Evolutionary conservation across 2,888 invertebrate genomes (phyloP).

Genomic region (Terebella lapidaria): DNA sequence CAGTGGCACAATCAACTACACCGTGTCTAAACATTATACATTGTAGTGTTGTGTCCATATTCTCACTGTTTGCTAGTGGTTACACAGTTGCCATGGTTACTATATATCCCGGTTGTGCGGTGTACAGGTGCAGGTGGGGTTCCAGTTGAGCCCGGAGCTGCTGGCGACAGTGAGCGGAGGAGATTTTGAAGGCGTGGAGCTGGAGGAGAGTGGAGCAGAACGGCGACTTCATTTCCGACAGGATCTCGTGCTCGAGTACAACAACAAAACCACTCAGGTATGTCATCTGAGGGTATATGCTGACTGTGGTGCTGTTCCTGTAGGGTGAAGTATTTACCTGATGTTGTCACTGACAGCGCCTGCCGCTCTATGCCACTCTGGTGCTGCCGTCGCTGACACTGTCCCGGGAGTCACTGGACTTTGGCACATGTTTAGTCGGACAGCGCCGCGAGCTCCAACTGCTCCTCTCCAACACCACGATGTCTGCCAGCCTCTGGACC

Average conservation of each 20-base stretch:
- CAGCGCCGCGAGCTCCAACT: conserved; percentile 40
- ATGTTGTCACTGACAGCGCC: conserved; percentile 29
- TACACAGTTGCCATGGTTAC: no score
- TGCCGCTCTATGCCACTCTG: conserved; percentile 40
- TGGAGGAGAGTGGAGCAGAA: conserved; percentile 16
- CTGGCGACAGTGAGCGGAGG: conserved; percentile 14
- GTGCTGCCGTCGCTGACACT: conserved; percentile 41
- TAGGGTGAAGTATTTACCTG: background rate
- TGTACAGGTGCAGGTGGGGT: conserved; percentile 46
- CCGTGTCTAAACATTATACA: no score
- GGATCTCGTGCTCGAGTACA: conserved; percentile 39
- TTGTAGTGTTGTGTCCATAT: no score
- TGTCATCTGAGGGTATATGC: no score
- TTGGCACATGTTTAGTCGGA: conserved; percentile 49
- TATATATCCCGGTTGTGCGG: no score
- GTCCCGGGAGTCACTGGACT: conserved; percentile 40
- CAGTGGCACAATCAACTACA: background rate
- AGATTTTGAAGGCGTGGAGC: no score
- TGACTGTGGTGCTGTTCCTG: background rate
- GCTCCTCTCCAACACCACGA: conserved; percentile 33
- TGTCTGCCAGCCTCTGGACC: conserved; percentile 41
- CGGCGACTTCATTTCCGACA: conserved; percentile 25
- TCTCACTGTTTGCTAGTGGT: no score
- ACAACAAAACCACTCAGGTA: conserved; percentile 25
- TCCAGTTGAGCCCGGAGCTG: conserved; percentile 34